Evolutionary conservation across 2,888 invertebrate genomes (phyloP), one percentile per base, ranked within the genome.

Genomic region (Brachypterus glaber): DNA sequence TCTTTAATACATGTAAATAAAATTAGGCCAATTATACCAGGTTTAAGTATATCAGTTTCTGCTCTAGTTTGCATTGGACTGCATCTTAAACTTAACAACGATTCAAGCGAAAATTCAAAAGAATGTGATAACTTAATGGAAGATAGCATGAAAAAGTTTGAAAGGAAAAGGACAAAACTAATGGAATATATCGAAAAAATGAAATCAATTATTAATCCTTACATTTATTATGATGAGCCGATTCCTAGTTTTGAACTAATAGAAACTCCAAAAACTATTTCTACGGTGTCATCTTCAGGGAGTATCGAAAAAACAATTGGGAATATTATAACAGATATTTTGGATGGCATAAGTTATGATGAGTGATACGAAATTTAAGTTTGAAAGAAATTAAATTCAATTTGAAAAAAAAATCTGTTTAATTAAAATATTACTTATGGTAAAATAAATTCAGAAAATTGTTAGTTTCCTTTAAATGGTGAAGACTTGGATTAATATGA

Each of bases 21-120:
- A 1, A 36, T 66, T 12, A 66, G 79, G 41, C 79, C 79, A 0
- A 72, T 78, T 46, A 71, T 79, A 49, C 74, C 76, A 1, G 77
- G 76, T 1, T 59, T 79, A 14, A 61, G 63, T 43, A 57, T 69
- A 21, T 46, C 59, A 31, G 37, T 64, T 4, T 76, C 77, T 1
- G 79, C 71, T 0, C 58, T 72, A 1, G 55, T 79, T 31, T 68
- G 68, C 42, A 60, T 79, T 26, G 79, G 69, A 3, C 54, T 77
- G 18, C 71, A 67, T 57, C 57, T 9, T 13, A 13, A 11, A 5
- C 12, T 27, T 11, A 13, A 27, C 12, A 9, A 5, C 8, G 58
- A 65, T 3, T 61, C 69, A 40, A 74, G 74, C 56, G 57, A 65
- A 3, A 52, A 48, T 1, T 56, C 59, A 1, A 50, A 66, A 4